phyloP scores from a whole-genome alignment of 1,140 invertebrate genomes.

The Anadara kagoshimensis region DNA sequence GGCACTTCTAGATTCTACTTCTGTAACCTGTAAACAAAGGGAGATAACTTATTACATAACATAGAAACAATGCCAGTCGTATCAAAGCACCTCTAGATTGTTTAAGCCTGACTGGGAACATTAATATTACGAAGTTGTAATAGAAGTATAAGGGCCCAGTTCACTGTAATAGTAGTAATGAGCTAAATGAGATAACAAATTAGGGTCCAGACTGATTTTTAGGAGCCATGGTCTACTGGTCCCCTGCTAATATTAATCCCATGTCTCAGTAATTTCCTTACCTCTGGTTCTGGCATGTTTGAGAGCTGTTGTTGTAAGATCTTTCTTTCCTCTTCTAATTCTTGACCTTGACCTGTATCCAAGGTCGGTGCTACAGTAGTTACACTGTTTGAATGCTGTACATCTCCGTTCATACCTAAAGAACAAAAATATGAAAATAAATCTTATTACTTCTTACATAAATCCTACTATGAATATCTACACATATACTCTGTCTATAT shows the following conservation, averaged over 20 bases:
- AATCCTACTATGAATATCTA: no score
- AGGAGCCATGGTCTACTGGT: no score
- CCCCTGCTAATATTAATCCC: no score
- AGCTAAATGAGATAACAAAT: no score
- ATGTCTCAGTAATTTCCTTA: slow-evolving; percentile 60
- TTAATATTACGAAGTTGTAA: no score
- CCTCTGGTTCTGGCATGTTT: slow-evolving; percentile 83
- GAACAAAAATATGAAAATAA: background rate
- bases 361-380: slow-evolving; percentile 24
- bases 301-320: slow-evolving; percentile 77
- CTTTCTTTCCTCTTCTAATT: slow-evolving; percentile 65
- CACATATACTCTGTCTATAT: no score
- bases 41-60: background rate
- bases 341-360: slow-evolving; percentile 55
- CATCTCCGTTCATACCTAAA: slow-evolving; percentile 54
- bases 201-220: no score
- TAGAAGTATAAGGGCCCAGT: background rate
- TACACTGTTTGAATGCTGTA: slow-evolving; percentile 32
- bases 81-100: background rate
- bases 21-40: slow-evolving; percentile 79
- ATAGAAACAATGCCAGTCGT: background rate
- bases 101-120: no score
- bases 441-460: no score
- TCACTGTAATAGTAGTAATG: no score
- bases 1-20: slow-evolving; percentile 85